These are phyloP conservation scores for Ichneumoninae sp. DNA, from an alignment of 2,888 invertebrate genomes.

Conservation along the genomic window DNA sequence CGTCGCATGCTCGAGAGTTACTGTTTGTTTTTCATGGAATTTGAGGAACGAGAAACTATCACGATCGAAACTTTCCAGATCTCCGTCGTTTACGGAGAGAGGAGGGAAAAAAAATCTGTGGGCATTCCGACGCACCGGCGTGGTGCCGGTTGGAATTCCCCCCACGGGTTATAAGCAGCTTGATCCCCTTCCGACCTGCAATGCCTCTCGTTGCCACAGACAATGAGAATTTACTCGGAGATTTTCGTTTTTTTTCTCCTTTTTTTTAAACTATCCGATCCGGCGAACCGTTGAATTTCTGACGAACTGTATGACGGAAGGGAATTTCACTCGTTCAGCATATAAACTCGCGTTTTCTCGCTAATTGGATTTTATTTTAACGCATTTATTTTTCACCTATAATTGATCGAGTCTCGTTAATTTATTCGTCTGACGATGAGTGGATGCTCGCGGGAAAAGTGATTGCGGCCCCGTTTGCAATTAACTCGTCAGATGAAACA, in stretches of 20 bases:
- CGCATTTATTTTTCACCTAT: constrained; percentile 51
- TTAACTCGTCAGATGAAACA: constrained; percentile 19
- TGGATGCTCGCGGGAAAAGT: neutral
- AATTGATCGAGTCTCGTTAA: constrained; percentile 57
- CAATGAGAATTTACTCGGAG: constrained; percentile 13
- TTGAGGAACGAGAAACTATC: constrained; percentile 56
- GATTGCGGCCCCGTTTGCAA: neutral
- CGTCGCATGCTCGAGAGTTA: neutral
- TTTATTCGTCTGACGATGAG: constrained; percentile 39
- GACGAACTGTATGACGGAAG: neutral
- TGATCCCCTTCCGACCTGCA: constrained; percentile 22
- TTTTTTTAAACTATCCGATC: neutral
- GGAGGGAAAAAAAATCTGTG: constrained; percentile 7
- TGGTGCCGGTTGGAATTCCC: constrained; percentile 21
- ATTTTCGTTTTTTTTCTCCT: constrained; percentile 22
- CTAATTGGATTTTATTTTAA: constrained; percentile 56
- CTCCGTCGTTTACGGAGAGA: constrained; percentile 9
- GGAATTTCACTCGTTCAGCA: constrained; percentile 3
- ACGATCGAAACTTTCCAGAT: constrained; percentile 39
- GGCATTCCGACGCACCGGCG: constrained; percentile 6
- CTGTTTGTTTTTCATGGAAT: constrained; percentile 59
- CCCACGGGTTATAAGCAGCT: constrained; percentile 15
- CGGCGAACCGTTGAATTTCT: neutral
- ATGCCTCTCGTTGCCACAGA: neutral
- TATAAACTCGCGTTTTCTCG: constrained; percentile 38